phyloP scores from a whole-genome alignment of 2,888 invertebrate genomes.

The Melanostoma mellinum region DNA sequence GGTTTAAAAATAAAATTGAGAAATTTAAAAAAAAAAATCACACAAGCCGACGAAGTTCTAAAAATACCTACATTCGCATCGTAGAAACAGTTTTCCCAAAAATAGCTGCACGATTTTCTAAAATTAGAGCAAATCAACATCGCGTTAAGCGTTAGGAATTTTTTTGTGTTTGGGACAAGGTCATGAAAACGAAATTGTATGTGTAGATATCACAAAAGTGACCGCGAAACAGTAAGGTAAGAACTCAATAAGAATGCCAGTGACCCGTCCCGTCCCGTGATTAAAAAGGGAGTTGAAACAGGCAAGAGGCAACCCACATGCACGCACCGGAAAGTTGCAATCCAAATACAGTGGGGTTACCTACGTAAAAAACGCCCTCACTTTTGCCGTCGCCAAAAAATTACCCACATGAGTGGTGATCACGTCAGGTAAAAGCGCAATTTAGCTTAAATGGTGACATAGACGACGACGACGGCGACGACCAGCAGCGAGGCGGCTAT shows the following conservation, averaged over 20 bases:
- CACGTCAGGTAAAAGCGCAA: constrained; percentile 68
- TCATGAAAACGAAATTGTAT: constrained; percentile 25
- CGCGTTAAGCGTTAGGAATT: constrained; percentile 30
- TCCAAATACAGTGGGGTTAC: constrained; percentile 57
- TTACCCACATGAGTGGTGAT: constrained; percentile 64
- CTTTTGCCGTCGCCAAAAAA: constrained; percentile 68
- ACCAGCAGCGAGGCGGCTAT: constrained; percentile 65
- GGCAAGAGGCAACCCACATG: constrained; percentile 50
- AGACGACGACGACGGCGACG: constrained; percentile 22
- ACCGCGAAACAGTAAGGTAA: constrained; percentile 27
- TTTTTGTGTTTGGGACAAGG: constrained; percentile 53
- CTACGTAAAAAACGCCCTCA: constrained; percentile 72
- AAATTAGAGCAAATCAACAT: constrained; percentile 51
- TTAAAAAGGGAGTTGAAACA: constrained; percentile 39
- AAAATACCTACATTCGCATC: constrained; percentile 49
- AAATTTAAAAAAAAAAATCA: constrained; percentile 11
- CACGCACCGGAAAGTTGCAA: constrained; percentile 67
- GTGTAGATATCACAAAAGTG: not conserved
- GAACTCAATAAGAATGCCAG: constrained; percentile 44
- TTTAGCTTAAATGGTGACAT: constrained; percentile 71
- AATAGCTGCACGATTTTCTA: constrained; percentile 48
- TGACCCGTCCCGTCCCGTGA: constrained; percentile 49
- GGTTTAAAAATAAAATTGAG: constrained; percentile 2
- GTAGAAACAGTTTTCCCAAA: constrained; percentile 35
- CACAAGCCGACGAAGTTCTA: constrained; percentile 35